A percentile compares a stretch with the other conserved stretches of the same genome.
phyloP scores from a whole-genome alignment of 2,113 vertebrate genomes.

The Prunella himalayana region DNA sequence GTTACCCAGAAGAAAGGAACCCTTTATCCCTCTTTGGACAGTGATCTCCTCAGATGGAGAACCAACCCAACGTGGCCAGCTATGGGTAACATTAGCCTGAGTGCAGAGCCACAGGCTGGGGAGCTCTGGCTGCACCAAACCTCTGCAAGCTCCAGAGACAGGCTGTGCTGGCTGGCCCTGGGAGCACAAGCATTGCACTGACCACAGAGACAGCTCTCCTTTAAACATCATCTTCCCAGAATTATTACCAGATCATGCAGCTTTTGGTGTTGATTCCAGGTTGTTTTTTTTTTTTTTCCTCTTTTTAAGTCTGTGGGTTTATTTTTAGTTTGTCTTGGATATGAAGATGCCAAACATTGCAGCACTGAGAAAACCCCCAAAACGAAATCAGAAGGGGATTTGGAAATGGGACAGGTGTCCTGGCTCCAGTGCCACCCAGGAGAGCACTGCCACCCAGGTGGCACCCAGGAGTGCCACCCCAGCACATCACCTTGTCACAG shows the following conservation, averaged over 20 bases:
- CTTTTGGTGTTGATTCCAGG: background rate
- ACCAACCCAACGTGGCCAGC: conserved; percentile 65
- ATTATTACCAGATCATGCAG: background rate
- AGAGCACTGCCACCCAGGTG: too few relatives aligned
- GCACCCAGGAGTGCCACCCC: too few relatives aligned
- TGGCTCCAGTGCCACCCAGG: background rate
- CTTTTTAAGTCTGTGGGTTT: background rate
- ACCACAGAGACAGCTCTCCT: background rate
- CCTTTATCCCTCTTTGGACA: conserved; percentile 76
- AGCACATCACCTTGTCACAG: background rate
- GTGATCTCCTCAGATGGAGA: conserved; percentile 73
- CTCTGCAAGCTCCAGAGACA: background rate
- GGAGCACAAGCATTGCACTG: background rate
- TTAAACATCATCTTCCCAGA: background rate
- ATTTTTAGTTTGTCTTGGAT: background rate
- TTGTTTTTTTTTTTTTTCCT: background rate
- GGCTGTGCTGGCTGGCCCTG: background rate
- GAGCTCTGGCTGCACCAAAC: conserved; percentile 40
- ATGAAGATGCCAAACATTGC: background rate
- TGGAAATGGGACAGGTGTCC: background rate
- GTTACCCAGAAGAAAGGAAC: conserved; percentile 71
- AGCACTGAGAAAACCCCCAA: background rate
- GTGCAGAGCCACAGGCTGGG: conserved; percentile 61
- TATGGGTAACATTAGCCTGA: conserved; percentile 50
- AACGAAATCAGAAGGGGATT: background rate